Evolutionary conservation across 1,140 invertebrate species (phyloP), one percentile per base, ranked within the genome.

Genomic region (Gryllus bimaculatus): DNA sequence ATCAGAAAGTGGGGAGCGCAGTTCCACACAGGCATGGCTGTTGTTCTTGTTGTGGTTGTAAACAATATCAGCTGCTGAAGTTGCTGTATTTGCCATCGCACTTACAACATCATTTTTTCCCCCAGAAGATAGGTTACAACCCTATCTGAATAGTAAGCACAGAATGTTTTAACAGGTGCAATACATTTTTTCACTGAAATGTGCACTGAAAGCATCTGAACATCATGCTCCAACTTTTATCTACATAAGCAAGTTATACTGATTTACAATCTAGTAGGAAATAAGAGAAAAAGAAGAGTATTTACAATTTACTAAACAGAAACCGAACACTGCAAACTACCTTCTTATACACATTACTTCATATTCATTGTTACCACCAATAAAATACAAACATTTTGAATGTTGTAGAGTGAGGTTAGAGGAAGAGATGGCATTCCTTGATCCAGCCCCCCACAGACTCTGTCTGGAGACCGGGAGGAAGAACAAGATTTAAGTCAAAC

Each of bases 361-460:
- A 66, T 66, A 77, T n/a, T 77, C 76, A n/a, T 77, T 77, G 48
- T 49, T 54, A 48, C 76, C 76, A 77, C 76, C 48, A 77, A 48
- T 49, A 77, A 66, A 66, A 66, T 66, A 66, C 54, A 66, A 66
- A 66, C 54, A 66, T 66, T 66, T 66, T 18, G 54, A 66, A 66
- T 66, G 54, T 66, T 66, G 54, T 66, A 66, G 18, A 66, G 54
- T 66, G 54, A 66, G 54, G 54, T 66, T 66, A 66, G 54, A 66
- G 54, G 54, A 66, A 66, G 54, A 66, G 54, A 66, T 66, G 54
- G 54, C 54, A 66, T 66, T 66, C 54, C 54, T 66, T 66, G 54
- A 66, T 66, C 54, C 54, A 66, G 54, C 10, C 54, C 54, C 54
- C 54, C 54, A 66, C 54, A 66, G 54, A 66, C 54, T 66, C 54